Base-by-base conservation (phyloP, 1,140 invertebrate species). In the Euschistus heros region DNA sequence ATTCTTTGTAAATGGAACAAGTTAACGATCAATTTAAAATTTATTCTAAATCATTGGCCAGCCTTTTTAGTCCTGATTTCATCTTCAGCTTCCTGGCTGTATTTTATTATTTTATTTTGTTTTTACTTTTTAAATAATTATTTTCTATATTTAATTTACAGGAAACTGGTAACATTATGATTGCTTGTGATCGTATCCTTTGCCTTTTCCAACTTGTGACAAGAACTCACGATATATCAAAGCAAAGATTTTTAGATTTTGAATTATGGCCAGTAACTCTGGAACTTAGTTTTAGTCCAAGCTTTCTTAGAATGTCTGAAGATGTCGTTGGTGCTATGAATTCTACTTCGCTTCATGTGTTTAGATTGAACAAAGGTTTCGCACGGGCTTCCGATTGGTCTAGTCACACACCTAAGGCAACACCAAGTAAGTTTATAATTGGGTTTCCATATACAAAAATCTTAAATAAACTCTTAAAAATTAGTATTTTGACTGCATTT, bases 181-280 rank as follows among this genome's bases (percentile, higher is more conserved):
- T 86, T 26, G 78, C 79, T 6, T 76, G 77, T 8, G 77, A 79
- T 2, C 77, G 75, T 37, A 77, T 72, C 5, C 75, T 85, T 4
- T 78, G 79, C 52, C 68, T 86, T 15, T 82, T 82, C 66, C 78
- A 80, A 68, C 82, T 84, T 63, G 79, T 80, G 68, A 72, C 81
- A 1, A 80, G 82, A 68, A 81, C 79, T 0, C 83, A 85, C 69
- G 82, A 84, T 66, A 78, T 82, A 46, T 84, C 83, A 6, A 81
- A 81, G 68, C 72, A 81, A 47, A 81, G 79, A 66, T 86, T 85
- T 68, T 76, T 84, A 59, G 84, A 86, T 70, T 85, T 86, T 73
- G 83, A 86, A 67, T 79, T 80, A 63, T 75, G 74, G 68, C 70
- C 73, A 8, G 76, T 76, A 69, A 73, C 75, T 3, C 70, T 82